A percentile compares a stretch with the other conserved stretches of the same genome.
phyloP scores from a whole-genome alignment of 1,140 invertebrate species.

The Ladona fulva region DNA sequence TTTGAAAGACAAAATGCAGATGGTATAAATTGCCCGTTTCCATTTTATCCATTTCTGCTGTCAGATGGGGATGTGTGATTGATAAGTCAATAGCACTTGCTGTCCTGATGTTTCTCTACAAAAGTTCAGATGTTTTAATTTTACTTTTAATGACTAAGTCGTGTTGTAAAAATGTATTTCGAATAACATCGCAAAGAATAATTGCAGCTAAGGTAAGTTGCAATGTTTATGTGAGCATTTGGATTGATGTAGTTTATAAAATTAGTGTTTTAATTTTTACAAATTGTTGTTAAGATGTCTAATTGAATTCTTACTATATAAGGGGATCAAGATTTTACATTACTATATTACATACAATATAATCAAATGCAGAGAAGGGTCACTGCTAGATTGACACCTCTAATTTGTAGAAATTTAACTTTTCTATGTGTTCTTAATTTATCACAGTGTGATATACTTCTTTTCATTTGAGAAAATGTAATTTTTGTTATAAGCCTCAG shows the following conservation, averaged over 20 bases:
- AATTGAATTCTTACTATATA: background rate
- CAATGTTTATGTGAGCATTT: background rate
- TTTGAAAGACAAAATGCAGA: background rate
- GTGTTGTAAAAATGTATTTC: background rate
- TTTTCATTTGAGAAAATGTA: background rate
- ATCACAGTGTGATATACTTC: background rate
- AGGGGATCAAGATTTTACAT: too few relatives aligned
- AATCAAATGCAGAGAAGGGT: background rate
- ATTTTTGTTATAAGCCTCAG: background rate
- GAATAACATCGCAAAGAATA: background rate
- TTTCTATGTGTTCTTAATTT: background rate
- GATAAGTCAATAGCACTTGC: too few relatives aligned
- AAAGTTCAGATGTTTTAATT: too few relatives aligned
- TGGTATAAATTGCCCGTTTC: background rate
- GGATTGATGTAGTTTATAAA: background rate
- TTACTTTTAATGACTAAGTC: too few relatives aligned
- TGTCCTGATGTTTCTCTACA: too few relatives aligned
- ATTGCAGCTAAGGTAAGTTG: background rate
- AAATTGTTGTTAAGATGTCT: background rate
- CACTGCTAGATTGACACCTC: too few relatives aligned
- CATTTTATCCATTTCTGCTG: background rate
- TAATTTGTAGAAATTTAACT: too few relatives aligned
- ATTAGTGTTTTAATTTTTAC: background rate
- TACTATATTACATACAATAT: too few relatives aligned
- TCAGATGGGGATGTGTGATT: background rate